Percentiles rank a stretch among this genome's conserved stretches.
Conservation (phyloP, 2,888 invertebrate genomes). For the Drosophila borborema region DNA sequence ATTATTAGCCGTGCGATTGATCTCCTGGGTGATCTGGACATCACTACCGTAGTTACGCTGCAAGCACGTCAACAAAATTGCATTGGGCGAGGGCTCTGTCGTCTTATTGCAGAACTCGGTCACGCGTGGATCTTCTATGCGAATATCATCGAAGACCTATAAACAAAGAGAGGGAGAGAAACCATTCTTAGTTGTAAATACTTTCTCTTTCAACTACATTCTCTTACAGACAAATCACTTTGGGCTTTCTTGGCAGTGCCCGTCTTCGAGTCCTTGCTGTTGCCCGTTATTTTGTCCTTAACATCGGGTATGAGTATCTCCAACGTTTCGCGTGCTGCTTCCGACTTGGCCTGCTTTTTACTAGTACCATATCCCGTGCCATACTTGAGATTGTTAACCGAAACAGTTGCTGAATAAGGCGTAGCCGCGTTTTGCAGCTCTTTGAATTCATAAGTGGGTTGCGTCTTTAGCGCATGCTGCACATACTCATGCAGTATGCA, state of each 20-base stretch:
- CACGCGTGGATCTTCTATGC: conserved; percentile 96
- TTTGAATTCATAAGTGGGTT: conserved; percentile 96
- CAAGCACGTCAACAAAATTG: conserved; percentile 95
- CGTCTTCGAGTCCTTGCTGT: conserved; percentile 81
- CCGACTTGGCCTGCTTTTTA: conserved; percentile 98
- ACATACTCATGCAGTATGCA: conserved; percentile 99
- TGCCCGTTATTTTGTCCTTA: conserved; percentile 91
- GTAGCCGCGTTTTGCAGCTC: conserved; percentile 97
- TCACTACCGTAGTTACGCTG: conserved; percentile 97
- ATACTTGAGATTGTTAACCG: conserved; percentile 96
- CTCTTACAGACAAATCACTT: conserved; percentile 86
- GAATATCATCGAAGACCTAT: conserved; percentile 96
- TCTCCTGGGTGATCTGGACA: conserved; percentile 93
- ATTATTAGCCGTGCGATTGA: conserved; percentile 94
- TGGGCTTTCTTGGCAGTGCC: conserved; percentile 83
- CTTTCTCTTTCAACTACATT: fast-evolving
- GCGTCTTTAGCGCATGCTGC: conserved; percentile 96
- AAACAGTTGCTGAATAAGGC: conserved; percentile 97
- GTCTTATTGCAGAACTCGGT: conserved; percentile 98
- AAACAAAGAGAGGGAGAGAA: background rate
- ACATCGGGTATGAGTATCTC: conserved; percentile 97
- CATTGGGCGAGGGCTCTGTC: conserved; percentile 97
- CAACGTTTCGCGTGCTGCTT: conserved; percentile 95
- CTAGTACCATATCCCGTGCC: conserved; percentile 97
- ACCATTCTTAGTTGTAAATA: background rate